phyloP scores from a whole-genome alignment of 2,888 invertebrate genomes.

The Euzophera pinguis region DNA sequence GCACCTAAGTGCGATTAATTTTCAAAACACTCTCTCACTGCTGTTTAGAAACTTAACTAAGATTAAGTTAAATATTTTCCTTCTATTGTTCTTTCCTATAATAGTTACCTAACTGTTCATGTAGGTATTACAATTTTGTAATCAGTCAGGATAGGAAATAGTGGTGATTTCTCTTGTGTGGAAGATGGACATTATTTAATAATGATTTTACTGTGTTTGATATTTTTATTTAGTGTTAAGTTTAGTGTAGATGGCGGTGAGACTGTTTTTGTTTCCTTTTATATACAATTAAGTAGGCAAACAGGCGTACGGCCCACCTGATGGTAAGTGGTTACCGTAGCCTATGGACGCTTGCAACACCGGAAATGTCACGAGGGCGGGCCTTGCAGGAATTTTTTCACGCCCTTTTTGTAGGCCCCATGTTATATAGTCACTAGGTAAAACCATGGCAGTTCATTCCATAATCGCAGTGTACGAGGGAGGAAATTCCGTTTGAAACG shows the following conservation, averaged over 20 bases:
- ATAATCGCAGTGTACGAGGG: too few species aligned
- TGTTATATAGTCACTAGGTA: too few species aligned
- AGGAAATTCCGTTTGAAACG: too few species aligned
- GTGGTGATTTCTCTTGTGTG: background rate
- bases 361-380: too few species aligned
- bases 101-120: background rate
- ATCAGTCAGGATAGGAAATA: background rate
- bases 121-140: background rate
- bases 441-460: too few species aligned
- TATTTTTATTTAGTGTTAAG: background rate
- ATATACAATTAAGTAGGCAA: too few species aligned
- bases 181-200: background rate
- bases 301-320: too few species aligned
- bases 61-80: constrained; percentile 2
- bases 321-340: too few species aligned
- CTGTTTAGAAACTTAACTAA: background rate
- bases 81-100: constrained; percentile 5
- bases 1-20: background rate
- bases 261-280: background rate
- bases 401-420: too few species aligned
- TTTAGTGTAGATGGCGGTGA: constrained; percentile 13
- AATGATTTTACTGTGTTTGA: constrained; percentile 5
- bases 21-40: background rate
- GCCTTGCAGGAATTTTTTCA: too few species aligned
- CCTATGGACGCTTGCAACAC: too few species aligned